Evolutionary conservation across 2,797 vertebrate genomes (phyloP), one percentile per base, ranked within the genome.

Genomic region (Acipenser transmontanus): DNA sequence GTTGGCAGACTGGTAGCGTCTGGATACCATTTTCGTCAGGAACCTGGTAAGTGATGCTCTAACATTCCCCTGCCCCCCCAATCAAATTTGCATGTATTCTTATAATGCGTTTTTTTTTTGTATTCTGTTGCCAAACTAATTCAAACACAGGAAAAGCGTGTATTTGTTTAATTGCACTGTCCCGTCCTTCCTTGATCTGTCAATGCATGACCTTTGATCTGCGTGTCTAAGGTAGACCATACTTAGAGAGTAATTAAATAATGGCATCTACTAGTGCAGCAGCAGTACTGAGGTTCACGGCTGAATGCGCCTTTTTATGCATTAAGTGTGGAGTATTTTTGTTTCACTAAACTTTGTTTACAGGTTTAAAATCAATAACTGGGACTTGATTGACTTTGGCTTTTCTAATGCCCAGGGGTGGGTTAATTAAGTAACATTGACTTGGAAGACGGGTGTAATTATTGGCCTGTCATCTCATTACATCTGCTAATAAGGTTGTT

Each of bases 391-490:
- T 88, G 87, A 88, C 90, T 86, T 82, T 85, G 81, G 84, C 82
- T 80, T 77, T 85, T 90, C 87, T 88, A 85, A 85, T 85, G 89
- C 90, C 93, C 87, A 84, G 88, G 88, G 91, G 91, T 84, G 90
- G 88, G 94, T 91, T 88, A 92, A 94, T 93, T 93, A 92, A 94
- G 92, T 91, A 89, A 92, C 95, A 91, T 94, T 93, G 89, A 94
- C 88, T 87, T 84, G 78, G 81, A 88, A 86, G 86, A 88, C 85
- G 87, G 87, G 82, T 82, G 82, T 82, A 80, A 85, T 86, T 82
- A 91, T 87, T 85, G 34, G 34, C 34, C 4, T 34, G 34, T 34
- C 34, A 34, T 34, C 34, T 0, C 34, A 34, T 34, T 34, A 34
- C 34, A 34, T 34, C 34, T 34, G 34, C 34, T 34, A 34, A 34